Percentiles rank a stretch among this genome's conserved stretches.
These are phyloP conservation scores for Urocitellus parryii DNA, from an alignment of 2,113 vertebrate genomes.

Conservation along the genomic window DNA sequence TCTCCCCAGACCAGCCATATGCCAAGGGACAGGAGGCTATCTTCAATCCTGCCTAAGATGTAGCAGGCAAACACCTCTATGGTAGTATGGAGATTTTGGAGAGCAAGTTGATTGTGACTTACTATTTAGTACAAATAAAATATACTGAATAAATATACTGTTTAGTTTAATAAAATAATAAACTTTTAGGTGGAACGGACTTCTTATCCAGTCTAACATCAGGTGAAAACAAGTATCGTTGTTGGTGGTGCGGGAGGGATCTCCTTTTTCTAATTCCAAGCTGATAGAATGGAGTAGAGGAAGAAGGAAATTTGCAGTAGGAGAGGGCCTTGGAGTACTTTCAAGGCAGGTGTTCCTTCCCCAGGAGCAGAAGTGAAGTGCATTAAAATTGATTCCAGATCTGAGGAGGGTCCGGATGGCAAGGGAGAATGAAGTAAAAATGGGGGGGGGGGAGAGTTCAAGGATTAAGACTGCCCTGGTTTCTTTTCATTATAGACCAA, in stretches of 20 bases:
- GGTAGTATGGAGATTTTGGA: not conserved
- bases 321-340: not conserved
- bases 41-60: not conserved
- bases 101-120: constrained; percentile 4
- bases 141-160: too few relatives aligned
- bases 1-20: not conserved
- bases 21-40: not conserved
- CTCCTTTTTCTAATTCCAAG: not conserved
- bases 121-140: not conserved
- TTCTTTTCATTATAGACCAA: not conserved
- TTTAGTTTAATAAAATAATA: constrained; percentile 52
- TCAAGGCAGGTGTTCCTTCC: not conserved
- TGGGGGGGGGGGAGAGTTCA: not conserved
- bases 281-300: not conserved
- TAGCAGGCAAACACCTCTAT: not conserved
- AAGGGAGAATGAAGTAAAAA: not conserved
- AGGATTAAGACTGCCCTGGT: too few relatives aligned
- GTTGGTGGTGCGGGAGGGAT: not conserved
- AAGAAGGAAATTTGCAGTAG: not conserved
- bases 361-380: not conserved
- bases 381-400: not conserved
- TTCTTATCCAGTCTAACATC: not conserved
- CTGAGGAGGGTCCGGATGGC: not conserved
- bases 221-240: not conserved
- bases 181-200: not conserved